Conservation (phyloP, 2,888 invertebrate species). For the Eueremaeus valkanovi region DNA sequence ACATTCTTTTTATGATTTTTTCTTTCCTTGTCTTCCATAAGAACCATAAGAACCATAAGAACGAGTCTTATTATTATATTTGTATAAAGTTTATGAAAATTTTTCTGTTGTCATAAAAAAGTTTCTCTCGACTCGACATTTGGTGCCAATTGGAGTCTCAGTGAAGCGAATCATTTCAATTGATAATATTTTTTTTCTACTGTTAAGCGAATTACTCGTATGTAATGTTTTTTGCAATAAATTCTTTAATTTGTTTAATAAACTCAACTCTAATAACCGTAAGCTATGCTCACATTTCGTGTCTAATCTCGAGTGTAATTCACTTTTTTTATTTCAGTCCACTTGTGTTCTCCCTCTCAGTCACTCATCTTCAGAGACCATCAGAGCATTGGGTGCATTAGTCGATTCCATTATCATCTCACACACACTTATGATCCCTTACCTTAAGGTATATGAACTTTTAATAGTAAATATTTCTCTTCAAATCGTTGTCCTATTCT, state of each 20-base stretch:
- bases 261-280: not conserved
- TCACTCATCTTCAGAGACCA: not conserved
- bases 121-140: not conserved
- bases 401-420: slow-evolving; percentile 24
- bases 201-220: too few species aligned
- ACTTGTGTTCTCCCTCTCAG: not conserved
- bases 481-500: slow-evolving; percentile 23
- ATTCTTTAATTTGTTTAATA: not conserved
- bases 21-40: not conserved
- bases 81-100: not conserved
- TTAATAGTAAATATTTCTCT: slow-evolving; percentile 15
- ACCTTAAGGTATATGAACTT: slow-evolving; percentile 24
- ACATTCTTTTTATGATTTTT: not conserved
- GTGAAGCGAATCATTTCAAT: not conserved
- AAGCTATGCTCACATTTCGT: not conserved
- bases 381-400: slow-evolving; percentile 28
- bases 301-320: not conserved
- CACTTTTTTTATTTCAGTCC: too few species aligned
- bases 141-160: not conserved
- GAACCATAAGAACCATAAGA: too few species aligned
- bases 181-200: not conserved
- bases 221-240: too few species aligned
- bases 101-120: not conserved
- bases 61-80: not conserved
- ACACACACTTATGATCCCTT: slow-evolving; percentile 6